Evolutionary conservation across 2,888 invertebrate species (phyloP), one percentile per base, ranked within the genome.

Genomic region (Troglohyphantes excavatus): DNA sequence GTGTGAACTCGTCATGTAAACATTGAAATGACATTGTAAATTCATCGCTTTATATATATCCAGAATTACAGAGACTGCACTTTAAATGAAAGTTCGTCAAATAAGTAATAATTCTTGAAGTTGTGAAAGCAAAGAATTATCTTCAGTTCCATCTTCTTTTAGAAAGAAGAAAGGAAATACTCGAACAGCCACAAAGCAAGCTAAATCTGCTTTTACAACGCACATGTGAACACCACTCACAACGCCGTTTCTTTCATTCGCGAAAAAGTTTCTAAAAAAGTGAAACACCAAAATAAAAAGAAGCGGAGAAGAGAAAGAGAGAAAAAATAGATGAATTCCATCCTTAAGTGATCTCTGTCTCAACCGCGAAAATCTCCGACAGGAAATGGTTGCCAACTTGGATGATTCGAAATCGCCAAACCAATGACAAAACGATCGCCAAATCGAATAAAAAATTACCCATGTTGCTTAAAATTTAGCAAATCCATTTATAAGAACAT

Each of bases 221-320:
- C 82, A 83, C 65, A 73, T 83, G 83, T 83, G 83, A 73, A 26
- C 39, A 46, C 73, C 65, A 75, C 72, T 83, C 72, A 61, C 23
- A 27, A 29, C 72, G 17, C 21, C 63, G 72, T 59, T 46, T 26
- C 46, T 43, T 70, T 26, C 17, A 27, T 59, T 43, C 23, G 17
- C 11, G 26, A 73, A 73, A 65, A 39, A 82, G n/a, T 43, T 19
- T 43, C 2, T 0, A 61, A 61, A n/a, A 26, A 72, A 70, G 27
- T 9, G 46, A 43, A 72, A 72, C 11, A 39, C 13, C 5, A 53
- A 53, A 13, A 3, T 19, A 61, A 72, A 33, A 53, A 67, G 73
- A 67, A 19, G 63, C 11, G 19, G 27, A 67, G 21, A 73, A 19
- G 21, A 23, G 23, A 61, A 63, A 61, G 53, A 43, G 65, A 21